Base-by-base conservation (phyloP, 37 sponge, comb jelly and placozoan species). In the Corticium candelabrum region DNA sequence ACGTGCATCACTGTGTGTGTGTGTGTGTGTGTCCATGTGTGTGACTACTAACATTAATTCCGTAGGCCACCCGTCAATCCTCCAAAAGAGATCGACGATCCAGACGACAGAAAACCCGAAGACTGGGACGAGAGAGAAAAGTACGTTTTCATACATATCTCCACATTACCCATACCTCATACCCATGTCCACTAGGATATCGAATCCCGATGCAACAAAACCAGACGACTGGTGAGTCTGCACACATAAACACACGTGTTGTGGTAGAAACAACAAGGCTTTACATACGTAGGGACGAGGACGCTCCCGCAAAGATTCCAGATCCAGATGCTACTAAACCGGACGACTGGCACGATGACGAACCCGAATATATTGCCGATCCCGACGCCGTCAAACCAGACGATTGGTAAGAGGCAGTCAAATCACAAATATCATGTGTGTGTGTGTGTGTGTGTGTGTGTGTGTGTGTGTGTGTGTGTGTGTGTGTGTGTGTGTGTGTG, bases 61-160 rank as follows among this genome's bases (percentile, higher is more conserved):
- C 68, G 35, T 38, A 80, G 82, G 36, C 99, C 99, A 1, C 70
- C 96, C 39, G 82, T 98, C 32, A 86, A 86, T 67, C 96, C 95
- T 2, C 85, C 87, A 27, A 76, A 87, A 56, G 93, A 98, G 84
- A 92, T 98, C n/a, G 96, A 91, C 69, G 99, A 98, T 71, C 93
- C 99, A 37, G 76, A 85, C 34, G 99, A 98, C 73, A 79, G 86
- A 82, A 94, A 83, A 80, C 99, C 99, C 2, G 78, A 76, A 2
- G 93, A 98, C 39, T 98, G 99, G 99, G 99, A 98, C 69, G 99
- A 98, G 40, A 89, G 90, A 68, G 93, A 94, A 76, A 87, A 92
- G 93, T 92, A 67, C 69, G n/a, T n/a, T n/a, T n/a, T n/a, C n/a
- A 86, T 21, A 1, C 15, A 39, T n/a, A n/a, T n/a, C n/a, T n/a